Evolutionary conservation across 1,140 invertebrate species (phyloP), one percentile per base, ranked within the genome.

Genomic region (Ctenoplectra terminalis): DNA sequence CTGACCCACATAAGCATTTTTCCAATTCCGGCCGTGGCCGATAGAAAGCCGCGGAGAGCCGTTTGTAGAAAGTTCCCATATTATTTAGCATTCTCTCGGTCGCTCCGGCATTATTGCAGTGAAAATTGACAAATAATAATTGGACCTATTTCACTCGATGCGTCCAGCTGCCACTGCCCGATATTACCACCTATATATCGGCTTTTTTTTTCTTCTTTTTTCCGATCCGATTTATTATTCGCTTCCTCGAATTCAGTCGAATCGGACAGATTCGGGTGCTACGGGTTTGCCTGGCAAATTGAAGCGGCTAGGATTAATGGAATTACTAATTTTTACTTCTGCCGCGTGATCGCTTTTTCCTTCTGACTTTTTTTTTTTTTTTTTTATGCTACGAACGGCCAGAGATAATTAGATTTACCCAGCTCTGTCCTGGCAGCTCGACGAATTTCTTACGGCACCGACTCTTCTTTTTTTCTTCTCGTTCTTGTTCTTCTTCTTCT

Each of bases 11-110:
- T 92, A 87, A 67, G 85, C 87, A 91, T 92, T 92, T 92, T 92
- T 92, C 90, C 91, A 90, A 92, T 92, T 91, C 90, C 87, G 60
- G 79, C 73, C 85, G 80, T 82, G 76, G 77, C 84, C 89, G 88
- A 92, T 93, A 93, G 92, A 93, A 93, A 93, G 92, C 91, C 88
- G 83, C 75, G 52, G 61, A 34, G 31, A 75, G 71, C 58, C 87
- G 89, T 89, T 90, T 87, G 90, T 92, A 93, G 92, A 93, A 93
- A 93, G 92, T 93, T 91, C 79, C 84, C 86, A 91, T 91, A 91
- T 92, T 91, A 92, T 92, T 92, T 91, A 91, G 90, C 90, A 92
- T 91, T 91, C 69, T 73, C 69, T 73, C 89, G 88, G 83, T 86
- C 74, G 86, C 81, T 76, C 54, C 17, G 74, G 85, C 84, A 75